These are phyloP conservation scores for Drosophila repleta DNA, from an alignment of 1,140 invertebrate genomes.

Conservation along the genomic window DNA sequence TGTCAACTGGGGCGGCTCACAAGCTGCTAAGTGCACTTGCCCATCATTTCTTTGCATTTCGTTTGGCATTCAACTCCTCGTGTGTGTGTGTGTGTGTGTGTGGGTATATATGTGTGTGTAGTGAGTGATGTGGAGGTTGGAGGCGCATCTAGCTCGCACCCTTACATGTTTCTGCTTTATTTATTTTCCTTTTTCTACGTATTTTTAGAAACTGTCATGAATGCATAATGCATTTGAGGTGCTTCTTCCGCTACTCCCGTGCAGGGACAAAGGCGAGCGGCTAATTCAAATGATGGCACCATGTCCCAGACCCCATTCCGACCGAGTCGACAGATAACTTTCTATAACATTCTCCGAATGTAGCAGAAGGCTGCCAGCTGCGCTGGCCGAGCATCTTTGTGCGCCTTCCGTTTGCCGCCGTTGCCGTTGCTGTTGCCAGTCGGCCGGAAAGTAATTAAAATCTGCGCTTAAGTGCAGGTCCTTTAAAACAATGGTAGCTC, in stretches of 20 bases:
- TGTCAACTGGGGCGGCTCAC: conserved; percentile 79
- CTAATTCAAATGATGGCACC: conserved; percentile 72
- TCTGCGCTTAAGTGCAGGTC: conserved; percentile 79
- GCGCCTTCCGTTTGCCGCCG: conserved; percentile 55
- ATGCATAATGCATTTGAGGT: conserved; percentile 80
- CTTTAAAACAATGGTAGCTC: conserved; percentile 42
- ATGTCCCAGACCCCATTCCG: background rate
- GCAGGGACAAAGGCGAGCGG: conserved; percentile 63
- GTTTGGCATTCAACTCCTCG: conserved; percentile 21
- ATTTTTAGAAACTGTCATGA: conserved; percentile 60
- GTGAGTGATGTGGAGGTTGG: background rate
- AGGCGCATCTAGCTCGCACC: conserved; percentile 2
- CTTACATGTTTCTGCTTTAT: conserved; percentile 7
- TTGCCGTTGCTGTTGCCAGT: conserved; percentile 57
- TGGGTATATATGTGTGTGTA: background rate
- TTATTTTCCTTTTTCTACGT: conserved; percentile 12
- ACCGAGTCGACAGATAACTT: conserved; percentile 63
- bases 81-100: background rate
- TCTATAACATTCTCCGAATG: conserved; percentile 66
- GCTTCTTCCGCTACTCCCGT: conserved; percentile 23
- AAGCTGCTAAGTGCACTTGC: conserved; percentile 80
- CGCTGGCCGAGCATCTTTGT: conserved; percentile 38
- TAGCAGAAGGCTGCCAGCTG: conserved; percentile 50
- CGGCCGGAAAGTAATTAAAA: conserved; percentile 82
- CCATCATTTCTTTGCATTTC: conserved; percentile 65